These are phyloP conservation scores for Lucinisca nassula DNA, from an alignment of 2,888 invertebrate species.

Conservation along the genomic window DNA sequence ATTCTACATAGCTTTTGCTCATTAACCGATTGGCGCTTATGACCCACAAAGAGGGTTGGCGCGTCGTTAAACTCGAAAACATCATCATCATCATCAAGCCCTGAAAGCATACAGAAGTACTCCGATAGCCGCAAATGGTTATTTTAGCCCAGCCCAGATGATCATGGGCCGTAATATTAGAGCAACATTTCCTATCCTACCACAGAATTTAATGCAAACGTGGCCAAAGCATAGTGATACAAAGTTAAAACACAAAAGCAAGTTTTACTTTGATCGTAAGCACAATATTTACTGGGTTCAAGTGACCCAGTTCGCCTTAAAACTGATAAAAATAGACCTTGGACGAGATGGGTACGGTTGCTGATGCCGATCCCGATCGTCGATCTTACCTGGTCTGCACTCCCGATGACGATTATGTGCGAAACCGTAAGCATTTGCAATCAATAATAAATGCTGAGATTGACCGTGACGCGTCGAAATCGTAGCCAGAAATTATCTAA, in stretches of 20 bases:
- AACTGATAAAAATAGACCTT: background rate
- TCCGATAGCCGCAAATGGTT: conserved; percentile 30
- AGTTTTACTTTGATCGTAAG: background rate
- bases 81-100: no score
- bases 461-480: background rate
- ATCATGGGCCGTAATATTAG: conserved; percentile 49
- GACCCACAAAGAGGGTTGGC: no score
- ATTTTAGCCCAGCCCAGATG: conserved; percentile 31
- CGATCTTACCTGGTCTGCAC: background rate
- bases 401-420: background rate
- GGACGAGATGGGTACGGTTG: background rate
- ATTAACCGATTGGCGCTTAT: no score
- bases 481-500: background rate
- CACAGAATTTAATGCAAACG: conserved; percentile 10
- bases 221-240: conserved; percentile 31
- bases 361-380: background rate
- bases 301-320: background rate
- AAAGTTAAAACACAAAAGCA: background rate
- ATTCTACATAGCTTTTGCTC: no score
- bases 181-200: conserved; percentile 21
- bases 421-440: background rate
- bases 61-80: no score
- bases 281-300: background rate
- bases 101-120: conserved; percentile 48
- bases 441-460: background rate